Evolutionary conservation across 2,797 vertebrate genomes (phyloP).

Genomic region (Bradypodion ventrale): DNA sequence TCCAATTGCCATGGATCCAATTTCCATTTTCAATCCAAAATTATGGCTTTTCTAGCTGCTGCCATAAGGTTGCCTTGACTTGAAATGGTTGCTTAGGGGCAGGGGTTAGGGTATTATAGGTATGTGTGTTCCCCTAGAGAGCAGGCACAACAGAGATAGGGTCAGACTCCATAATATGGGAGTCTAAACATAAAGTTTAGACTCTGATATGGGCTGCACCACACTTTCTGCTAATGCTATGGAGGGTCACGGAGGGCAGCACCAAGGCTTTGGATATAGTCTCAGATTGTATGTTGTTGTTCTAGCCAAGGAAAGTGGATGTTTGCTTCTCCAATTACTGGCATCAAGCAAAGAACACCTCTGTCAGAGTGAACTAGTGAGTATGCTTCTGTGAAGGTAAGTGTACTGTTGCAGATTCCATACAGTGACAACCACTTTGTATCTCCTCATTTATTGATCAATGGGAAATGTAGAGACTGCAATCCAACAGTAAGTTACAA

Average conservation of each 20-base stretch:
- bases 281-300: neutral
- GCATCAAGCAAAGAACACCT: neutral
- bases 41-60: neutral
- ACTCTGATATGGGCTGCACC: no score
- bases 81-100: neutral
- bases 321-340: neutral
- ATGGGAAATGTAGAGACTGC: neutral
- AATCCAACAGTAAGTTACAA: neutral
- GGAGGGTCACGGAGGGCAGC: neutral
- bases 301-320: neutral
- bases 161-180: neutral
- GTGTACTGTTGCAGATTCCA: neutral
- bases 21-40: slow-evolving; percentile 5
- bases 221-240: neutral
- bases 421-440: neutral
- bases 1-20: slow-evolving; percentile 1
- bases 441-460: neutral
- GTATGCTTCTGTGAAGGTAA: neutral
- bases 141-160: neutral
- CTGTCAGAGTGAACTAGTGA: neutral
- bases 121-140: slow-evolving; percentile 6
- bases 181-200: neutral
- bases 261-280: neutral
- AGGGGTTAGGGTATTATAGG: neutral
- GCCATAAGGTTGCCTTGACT: neutral